Conservation (phyloP, 2,113 vertebrate species). For the Stercorarius parasiticus region DNA sequence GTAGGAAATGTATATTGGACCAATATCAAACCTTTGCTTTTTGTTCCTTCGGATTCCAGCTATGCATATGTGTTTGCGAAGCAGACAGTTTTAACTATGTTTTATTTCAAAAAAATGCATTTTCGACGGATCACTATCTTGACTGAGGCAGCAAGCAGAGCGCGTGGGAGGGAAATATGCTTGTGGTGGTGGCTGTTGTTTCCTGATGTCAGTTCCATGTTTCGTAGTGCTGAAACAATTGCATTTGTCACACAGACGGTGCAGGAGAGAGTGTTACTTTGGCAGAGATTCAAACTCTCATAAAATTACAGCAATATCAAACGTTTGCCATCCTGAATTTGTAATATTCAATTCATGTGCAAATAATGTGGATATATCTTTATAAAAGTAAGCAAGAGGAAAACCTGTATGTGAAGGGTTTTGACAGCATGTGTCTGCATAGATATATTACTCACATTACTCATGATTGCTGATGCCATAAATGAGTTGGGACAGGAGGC, state of each 20-base stretch:
- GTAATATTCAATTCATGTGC: background rate
- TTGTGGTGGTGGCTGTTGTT: background rate
- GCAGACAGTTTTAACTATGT: background rate
- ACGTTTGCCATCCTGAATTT: background rate
- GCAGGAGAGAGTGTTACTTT: background rate
- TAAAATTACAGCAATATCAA: background rate
- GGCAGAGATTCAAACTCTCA: background rate
- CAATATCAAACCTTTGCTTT: background rate
- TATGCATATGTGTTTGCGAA: background rate
- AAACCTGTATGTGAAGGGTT: background rate
- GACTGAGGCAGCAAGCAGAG: background rate
- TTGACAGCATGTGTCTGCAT: background rate
- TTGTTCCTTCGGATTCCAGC: background rate
- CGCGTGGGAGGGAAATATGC: background rate
- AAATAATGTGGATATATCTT: background rate
- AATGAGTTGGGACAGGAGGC: background rate
- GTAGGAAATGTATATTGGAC: conserved; percentile 35
- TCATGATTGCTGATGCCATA: background rate
- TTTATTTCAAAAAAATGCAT: background rate
- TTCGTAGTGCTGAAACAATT: background rate
- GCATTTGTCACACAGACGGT: background rate
- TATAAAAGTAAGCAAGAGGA: background rate
- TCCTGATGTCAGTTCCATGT: background rate
- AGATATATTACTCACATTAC: background rate
- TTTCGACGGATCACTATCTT: background rate